Evolutionary conservation across 2,888 invertebrate species (phyloP).

Genomic region (Bursaphelenchus okinawaensis): DNA sequence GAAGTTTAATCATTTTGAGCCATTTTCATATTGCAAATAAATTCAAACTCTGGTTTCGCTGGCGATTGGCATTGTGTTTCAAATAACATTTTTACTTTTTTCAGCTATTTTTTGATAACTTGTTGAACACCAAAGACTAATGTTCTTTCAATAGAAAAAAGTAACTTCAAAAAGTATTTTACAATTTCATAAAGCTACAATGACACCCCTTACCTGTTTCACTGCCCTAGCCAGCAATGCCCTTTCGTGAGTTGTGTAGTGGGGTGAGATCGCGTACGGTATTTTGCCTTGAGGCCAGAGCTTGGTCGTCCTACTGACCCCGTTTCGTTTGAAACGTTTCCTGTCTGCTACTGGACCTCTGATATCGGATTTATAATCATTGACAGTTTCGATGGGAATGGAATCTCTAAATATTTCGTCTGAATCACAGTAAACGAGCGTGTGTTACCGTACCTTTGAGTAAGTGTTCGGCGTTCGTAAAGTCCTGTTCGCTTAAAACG

Average conservation of each 20-base stretch:
- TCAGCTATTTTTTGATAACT: not conserved
- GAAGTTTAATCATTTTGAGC: not conserved
- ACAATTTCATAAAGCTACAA: no score
- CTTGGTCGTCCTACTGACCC: constrained; percentile 52
- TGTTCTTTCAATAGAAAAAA: not conserved
- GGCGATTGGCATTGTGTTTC: no score
- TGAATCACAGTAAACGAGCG: constrained; percentile 18
- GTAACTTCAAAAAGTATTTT: no score
- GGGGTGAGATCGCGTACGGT: constrained; percentile 57
- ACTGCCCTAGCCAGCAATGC: constrained; percentile 57
- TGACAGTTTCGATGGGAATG: constrained; percentile 48
- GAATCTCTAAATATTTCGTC: constrained; percentile 44
- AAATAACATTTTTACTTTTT: no score
- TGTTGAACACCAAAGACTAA: not conserved
- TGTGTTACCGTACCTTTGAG: constrained; percentile 27
- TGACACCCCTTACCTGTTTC: constrained; percentile 41
- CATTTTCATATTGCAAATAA: constrained; percentile 7
- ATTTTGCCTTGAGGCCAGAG: constrained; percentile 57
- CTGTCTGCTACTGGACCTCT: constrained; percentile 29
- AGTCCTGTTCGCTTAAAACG: constrained; percentile 36
- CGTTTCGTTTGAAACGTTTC: constrained; percentile 41
- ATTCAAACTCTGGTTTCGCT: no score
- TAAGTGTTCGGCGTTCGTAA: constrained; percentile 39
- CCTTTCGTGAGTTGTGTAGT: constrained; percentile 54
- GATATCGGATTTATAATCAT: constrained; percentile 48